Conservation (phyloP, 1,140 invertebrate species). For the Rhagoletis pomonella region DNA sequence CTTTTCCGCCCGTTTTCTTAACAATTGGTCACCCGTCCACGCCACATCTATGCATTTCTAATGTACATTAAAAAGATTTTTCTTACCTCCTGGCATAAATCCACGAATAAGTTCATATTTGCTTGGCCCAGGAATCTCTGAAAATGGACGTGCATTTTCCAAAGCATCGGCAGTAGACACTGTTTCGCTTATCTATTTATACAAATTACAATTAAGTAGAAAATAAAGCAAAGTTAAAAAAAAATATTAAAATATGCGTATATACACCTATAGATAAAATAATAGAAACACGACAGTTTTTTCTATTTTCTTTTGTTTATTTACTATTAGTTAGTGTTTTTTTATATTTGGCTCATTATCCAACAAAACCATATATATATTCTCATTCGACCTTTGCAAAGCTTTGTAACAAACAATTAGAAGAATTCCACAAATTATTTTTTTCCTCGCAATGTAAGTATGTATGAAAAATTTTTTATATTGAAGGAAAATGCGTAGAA, state of each 20-base stretch:
- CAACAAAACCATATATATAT: neutral
- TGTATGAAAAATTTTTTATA: no score
- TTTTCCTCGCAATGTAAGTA: no score
- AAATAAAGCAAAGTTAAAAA: neutral
- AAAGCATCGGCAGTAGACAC: neutral
- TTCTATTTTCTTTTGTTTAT: no score
- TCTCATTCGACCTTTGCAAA: neutral
- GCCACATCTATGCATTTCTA: no score
- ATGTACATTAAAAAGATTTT: neutral
- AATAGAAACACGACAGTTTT: no score
- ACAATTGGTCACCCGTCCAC: no score
- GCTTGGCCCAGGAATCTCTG: constrained; percentile 14
- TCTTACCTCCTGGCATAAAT: constrained; percentile 27
- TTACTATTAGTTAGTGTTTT: no score
- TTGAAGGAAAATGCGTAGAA: no score
- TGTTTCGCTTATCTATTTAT: neutral
- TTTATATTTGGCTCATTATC: neutral
- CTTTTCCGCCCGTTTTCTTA: no score
- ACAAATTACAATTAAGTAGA: neutral
- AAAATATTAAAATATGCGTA: neutral
- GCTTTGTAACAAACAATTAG: no score
- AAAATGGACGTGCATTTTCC: constrained; percentile 38
- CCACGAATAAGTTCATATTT: constrained; percentile 29
- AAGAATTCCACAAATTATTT: no score
- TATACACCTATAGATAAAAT: no score